These are phyloP conservation scores for Leuciscus idus DNA, from an alignment of 2,113 vertebrate species.

Conservation along the genomic window DNA sequence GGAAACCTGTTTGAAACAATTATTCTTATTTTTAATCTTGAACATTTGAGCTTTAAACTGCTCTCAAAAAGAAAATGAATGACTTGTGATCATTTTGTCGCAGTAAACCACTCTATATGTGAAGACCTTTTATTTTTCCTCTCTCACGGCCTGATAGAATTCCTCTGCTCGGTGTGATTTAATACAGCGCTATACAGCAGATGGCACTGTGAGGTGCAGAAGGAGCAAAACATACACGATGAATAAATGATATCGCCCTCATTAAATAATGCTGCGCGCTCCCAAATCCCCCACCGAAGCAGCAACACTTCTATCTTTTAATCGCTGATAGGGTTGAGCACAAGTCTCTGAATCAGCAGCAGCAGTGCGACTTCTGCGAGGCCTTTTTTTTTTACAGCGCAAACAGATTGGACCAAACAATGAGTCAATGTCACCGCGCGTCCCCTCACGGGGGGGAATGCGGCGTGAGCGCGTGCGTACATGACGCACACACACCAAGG, in stretches of 20 bases:
- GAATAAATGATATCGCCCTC: constrained; percentile 67
- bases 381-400: constrained; percentile 30
- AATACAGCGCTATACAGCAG: constrained; percentile 61
- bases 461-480: background rate
- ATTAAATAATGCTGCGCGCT: constrained; percentile 61
- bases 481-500: constrained; percentile 51
- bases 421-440: constrained; percentile 48
- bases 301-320: constrained; percentile 51
- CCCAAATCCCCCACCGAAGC: constrained; percentile 50
- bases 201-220: constrained; percentile 64
- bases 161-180: constrained; percentile 44
- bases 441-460: constrained; percentile 2
- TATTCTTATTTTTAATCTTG: too few species aligned
- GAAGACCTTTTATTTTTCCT: constrained; percentile 5
- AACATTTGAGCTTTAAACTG: constrained; percentile 22
- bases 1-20: background rate
- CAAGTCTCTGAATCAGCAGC: constrained; percentile 38
- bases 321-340: constrained; percentile 19
- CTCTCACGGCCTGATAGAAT: constrained; percentile 42
- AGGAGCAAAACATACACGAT: constrained; percentile 65
- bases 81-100: background rate
- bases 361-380: constrained; percentile 17
- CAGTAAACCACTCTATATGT: background rate
- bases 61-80: constrained; percentile 30
- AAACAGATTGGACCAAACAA: constrained; percentile 50